Conservation (phyloP, 2,113 vertebrate species). For the Dermatemys mawii region DNA sequence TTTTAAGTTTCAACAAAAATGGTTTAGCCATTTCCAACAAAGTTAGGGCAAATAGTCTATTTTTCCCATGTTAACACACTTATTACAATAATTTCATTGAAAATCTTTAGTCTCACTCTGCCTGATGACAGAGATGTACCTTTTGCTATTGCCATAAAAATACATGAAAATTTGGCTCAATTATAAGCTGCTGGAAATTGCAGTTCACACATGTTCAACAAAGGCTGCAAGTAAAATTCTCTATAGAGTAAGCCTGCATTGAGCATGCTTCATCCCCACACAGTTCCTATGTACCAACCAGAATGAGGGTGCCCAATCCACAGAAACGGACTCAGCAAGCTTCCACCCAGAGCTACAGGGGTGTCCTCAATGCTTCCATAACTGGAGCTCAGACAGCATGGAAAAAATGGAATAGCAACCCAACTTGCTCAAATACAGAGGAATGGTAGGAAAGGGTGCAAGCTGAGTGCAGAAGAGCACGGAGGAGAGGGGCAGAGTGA, state of each 20-base stretch:
- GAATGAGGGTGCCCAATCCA: background rate
- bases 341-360: background rate
- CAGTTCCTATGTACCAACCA: background rate
- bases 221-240: background rate
- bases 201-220: no score
- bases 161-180: background rate
- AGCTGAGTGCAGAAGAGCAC: background rate
- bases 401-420: background rate
- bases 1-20: slow-evolving; percentile 13
- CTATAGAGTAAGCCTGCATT: background rate
- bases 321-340: background rate
- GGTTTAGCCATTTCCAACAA: background rate
- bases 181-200: background rate
- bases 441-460: background rate
- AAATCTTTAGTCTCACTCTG: background rate
- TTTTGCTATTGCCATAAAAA: background rate
- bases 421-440: background rate
- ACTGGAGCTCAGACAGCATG: background rate
- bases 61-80: background rate
- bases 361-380: background rate
- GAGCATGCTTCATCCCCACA: background rate
- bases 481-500: background rate
- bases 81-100: background rate
- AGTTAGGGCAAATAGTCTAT: background rate
- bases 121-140: background rate